Conservation (phyloP, 2,888 invertebrate genomes). For the Acrocera orbiculus region DNA sequence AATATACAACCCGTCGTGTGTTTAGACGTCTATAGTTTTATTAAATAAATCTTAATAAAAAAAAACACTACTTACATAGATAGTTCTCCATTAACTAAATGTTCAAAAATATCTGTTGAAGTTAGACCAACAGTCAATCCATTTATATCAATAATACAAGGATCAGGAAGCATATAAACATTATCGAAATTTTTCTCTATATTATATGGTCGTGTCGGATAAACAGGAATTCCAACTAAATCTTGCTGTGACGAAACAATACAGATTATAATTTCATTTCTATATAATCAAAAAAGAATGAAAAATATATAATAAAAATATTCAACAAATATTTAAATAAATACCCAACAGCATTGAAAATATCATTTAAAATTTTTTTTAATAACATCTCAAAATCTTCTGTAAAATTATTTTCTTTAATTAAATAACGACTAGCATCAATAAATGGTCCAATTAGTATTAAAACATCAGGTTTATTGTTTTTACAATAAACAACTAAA, state of each 20-base stretch:
- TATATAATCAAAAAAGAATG: constrained; percentile 21
- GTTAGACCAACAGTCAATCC: constrained; percentile 64
- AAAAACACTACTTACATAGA: constrained; percentile 37
- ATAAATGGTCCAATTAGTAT: constrained; percentile 75
- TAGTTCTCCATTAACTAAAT: constrained; percentile 64
- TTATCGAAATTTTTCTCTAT: constrained; percentile 39
- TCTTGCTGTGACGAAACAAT: constrained; percentile 63
- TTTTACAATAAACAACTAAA: constrained; percentile 45
- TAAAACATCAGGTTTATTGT: constrained; percentile 58
- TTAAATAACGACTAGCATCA: constrained; percentile 46
- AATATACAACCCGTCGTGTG: no score
- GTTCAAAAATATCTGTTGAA: constrained; percentile 67
- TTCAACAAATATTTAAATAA: constrained; percentile 10
- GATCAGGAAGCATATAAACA: constrained; percentile 60
- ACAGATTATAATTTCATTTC: constrained; percentile 49
- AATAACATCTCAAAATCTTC: constrained; percentile 60
- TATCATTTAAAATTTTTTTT: constrained; percentile 45
- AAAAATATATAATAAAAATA: constrained; percentile 6
- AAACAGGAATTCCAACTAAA: constrained; percentile 58
- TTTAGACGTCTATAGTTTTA: no score
- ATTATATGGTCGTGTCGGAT: constrained; percentile 65
- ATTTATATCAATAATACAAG: constrained; percentile 56
- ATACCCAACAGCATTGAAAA: constrained; percentile 47
- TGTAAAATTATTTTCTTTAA: constrained; percentile 41
- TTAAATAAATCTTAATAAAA: no score